phyloP scores from a whole-genome alignment of 2,888 invertebrate genomes.

The Meandrusa payeni region DNA sequence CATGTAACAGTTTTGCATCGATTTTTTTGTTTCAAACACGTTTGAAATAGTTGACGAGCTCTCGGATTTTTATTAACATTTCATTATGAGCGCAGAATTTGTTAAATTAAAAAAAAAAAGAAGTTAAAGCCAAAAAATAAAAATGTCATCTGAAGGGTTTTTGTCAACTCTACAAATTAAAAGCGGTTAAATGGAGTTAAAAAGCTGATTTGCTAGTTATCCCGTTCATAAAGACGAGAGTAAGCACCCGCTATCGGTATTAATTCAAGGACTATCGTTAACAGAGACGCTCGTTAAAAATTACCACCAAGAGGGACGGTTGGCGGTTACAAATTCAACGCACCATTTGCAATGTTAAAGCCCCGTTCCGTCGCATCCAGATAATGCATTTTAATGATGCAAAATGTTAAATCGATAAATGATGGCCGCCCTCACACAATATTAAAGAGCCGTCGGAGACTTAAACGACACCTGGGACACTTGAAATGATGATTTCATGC shows the following conservation, averaged over 20 bases:
- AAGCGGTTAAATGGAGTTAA: conserved; percentile 21
- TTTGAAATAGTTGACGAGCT: no score
- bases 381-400: conserved; percentile 82
- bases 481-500: conserved; percentile 34
- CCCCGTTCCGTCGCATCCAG: conserved; percentile 61
- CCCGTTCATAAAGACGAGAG: conserved; percentile 35
- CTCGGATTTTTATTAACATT: no score
- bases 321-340: conserved; percentile 68
- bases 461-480: conserved; percentile 57
- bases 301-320: conserved; percentile 63
- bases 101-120: no score
- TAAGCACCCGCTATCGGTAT: conserved; percentile 46
- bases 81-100: no score
- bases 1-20: no score
- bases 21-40: no score
- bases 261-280: conserved; percentile 69
- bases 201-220: conserved; percentile 35
- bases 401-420: conserved; percentile 65
- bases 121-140: no score
- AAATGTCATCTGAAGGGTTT: conserved; percentile 5
- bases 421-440: conserved; percentile 44
- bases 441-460: conserved; percentile 49
- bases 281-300: conserved; percentile 70
- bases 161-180: conserved; percentile 25
- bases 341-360: conserved; percentile 76